These are phyloP conservation scores for Penaeus indicus DNA, from an alignment of 1,140 invertebrate species.

Conservation along the genomic window DNA sequence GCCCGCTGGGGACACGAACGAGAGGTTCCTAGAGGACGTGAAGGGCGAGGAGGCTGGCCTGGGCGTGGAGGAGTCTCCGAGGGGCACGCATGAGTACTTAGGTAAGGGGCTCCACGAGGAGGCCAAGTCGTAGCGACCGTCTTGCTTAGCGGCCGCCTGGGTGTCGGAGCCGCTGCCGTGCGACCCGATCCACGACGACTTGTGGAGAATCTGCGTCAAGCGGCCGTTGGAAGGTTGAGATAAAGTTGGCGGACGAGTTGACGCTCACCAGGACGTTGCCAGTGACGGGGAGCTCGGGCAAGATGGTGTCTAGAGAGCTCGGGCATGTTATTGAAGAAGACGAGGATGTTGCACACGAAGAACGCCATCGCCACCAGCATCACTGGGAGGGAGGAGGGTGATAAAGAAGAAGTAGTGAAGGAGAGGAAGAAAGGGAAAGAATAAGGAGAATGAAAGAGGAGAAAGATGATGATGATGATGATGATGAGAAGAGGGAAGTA, in stretches of 20 bases:
- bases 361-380: slow-evolving; percentile 76
- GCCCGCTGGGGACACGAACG: no score
- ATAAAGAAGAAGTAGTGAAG: no score
- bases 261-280: slow-evolving; percentile 94
- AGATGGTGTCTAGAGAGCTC: slow-evolving; percentile 67
- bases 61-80: slow-evolving; percentile 29
- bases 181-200: slow-evolving; percentile 31
- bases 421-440: no score
- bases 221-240: slow-evolving; percentile 72
- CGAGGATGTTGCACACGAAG: slow-evolving; percentile 74
- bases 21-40: background rate
- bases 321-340: slow-evolving; percentile 73
- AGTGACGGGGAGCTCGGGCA: slow-evolving; percentile 67
- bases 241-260: slow-evolving; percentile 97
- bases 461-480: no score
- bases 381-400: slow-evolving; percentile 67
- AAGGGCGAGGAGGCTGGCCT: slow-evolving; percentile 7
- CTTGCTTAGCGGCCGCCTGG: slow-evolving; percentile 20
- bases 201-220: slow-evolving; percentile 14
- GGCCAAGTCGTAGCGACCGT: background rate
- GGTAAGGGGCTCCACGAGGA: slow-evolving; percentile 23
- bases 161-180: background rate
- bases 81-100: slow-evolving; percentile 34
- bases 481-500: no score
- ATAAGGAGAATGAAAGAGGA: no score